Conservation (phyloP, 2,888 invertebrate genomes). For the Drosophila ochracea region DNA sequence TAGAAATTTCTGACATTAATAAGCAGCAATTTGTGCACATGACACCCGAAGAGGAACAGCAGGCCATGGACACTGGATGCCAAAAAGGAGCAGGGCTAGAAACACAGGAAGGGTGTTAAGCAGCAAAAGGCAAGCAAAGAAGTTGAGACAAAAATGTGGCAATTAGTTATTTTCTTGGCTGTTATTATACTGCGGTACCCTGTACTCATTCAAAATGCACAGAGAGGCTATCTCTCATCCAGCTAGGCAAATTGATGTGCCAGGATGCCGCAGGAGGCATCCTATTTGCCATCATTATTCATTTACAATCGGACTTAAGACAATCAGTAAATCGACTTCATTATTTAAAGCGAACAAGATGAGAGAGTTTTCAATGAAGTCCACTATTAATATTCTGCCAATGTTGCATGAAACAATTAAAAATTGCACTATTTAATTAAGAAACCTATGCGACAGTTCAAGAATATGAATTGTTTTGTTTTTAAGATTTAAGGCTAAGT, state of each 20-base stretch:
- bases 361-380: neutral
- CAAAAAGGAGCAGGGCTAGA: neutral
- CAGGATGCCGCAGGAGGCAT: neutral
- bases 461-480: neutral
- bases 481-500: neutral
- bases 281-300: neutral
- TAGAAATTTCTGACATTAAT: constrained; percentile 77
- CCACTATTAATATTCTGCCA: neutral
- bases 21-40: constrained; percentile 77
- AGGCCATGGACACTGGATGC: constrained; percentile 1
- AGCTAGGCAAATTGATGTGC: neutral
- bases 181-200: neutral
- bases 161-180: constrained; percentile 45
- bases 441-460: neutral
- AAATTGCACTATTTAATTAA: too few species aligned
- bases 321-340: neutral
- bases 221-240: neutral
- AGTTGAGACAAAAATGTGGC: constrained; percentile 51
- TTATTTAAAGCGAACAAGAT: neutral
- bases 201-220: neutral
- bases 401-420: too few species aligned
- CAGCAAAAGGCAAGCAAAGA: constrained; percentile 13
- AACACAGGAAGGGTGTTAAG: neutral
- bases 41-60: constrained; percentile 48
- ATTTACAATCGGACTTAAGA: neutral